Conservation (phyloP, 2,888 invertebrate species). For the Exocentrus adspersus region DNA sequence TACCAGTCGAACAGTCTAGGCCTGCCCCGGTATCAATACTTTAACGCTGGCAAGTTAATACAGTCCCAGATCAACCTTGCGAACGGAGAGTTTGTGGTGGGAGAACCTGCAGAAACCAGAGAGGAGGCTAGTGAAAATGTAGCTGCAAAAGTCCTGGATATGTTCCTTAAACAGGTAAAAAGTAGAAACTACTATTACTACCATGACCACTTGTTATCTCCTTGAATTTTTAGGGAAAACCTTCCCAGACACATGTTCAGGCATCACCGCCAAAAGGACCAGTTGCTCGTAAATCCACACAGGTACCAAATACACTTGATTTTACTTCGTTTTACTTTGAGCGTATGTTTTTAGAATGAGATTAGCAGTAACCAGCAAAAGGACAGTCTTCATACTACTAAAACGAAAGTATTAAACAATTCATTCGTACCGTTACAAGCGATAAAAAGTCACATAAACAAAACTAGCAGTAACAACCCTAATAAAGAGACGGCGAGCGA, state of each 20-base stretch:
- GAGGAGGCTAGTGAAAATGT: slow-evolving; percentile 66
- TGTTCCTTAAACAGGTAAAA: slow-evolving; percentile 47
- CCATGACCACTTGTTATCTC: too few relatives aligned
- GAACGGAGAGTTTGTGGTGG: slow-evolving; percentile 63
- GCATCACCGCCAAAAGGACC: too few relatives aligned
- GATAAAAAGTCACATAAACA: slow-evolving; percentile 61
- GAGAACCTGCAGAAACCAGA: slow-evolving; percentile 62
- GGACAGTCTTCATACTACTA: slow-evolving; percentile 4
- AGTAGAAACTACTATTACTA: neutral
- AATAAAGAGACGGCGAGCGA: slow-evolving; percentile 18
- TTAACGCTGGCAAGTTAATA: slow-evolving; percentile 55
- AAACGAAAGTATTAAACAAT: slow-evolving; percentile 47
- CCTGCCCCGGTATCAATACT: slow-evolving; percentile 64
- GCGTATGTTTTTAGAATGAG: neutral
- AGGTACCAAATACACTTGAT: too few relatives aligned
- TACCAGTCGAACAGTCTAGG: slow-evolving; percentile 63
- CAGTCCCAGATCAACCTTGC: slow-evolving; percentile 65
- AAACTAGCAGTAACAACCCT: slow-evolving; percentile 21
- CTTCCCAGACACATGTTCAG: too few relatives aligned
- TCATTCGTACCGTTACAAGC: slow-evolving; percentile 69
- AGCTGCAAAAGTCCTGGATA: slow-evolving; percentile 58
- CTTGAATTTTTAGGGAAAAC: too few relatives aligned
- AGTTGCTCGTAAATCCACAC: too few relatives aligned
- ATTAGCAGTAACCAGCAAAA: neutral
- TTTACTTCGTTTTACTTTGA: neutral